A percentile compares a stretch with the other conserved stretches of the same genome.
These are phyloP conservation scores for Drosophila cracens DNA, from an alignment of 2,888 invertebrate genomes.

Conservation along the genomic window DNA sequence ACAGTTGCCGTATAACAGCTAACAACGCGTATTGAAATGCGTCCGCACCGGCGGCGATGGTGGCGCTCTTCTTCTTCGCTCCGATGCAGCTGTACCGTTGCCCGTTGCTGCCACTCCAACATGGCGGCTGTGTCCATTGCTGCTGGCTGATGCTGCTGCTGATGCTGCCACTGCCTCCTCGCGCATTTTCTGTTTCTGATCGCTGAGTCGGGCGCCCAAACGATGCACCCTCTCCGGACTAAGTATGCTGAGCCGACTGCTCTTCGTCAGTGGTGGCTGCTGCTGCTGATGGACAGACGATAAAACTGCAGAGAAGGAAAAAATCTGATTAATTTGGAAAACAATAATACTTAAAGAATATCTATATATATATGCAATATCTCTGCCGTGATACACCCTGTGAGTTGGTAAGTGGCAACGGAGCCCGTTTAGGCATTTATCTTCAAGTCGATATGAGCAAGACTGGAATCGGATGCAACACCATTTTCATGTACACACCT, in stretches of 20 bases:
- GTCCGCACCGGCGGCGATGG: slow-evolving; percentile 73
- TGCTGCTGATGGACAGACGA: slow-evolving; percentile 25
- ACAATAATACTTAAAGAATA: not conserved
- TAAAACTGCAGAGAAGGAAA: slow-evolving; percentile 18
- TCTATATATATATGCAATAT: not conserved
- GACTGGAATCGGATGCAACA: not conserved
- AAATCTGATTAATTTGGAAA: not conserved
- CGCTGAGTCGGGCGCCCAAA: slow-evolving; percentile 80
- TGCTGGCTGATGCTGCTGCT: slow-evolving; percentile 23
- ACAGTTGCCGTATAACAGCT: slow-evolving; percentile 30
- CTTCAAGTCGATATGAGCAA: not conserved
- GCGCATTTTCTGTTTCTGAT: slow-evolving; percentile 80
- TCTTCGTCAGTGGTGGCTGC: slow-evolving; percentile 32
- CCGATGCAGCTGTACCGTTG: slow-evolving; percentile 31
- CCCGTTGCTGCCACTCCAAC: not conserved
- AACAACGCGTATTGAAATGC: slow-evolving; percentile 78
- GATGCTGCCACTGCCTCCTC: slow-evolving; percentile 47
- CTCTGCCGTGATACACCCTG: not conserved
- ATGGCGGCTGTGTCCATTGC: slow-evolving; percentile 27
- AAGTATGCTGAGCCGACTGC: slow-evolving; percentile 80
- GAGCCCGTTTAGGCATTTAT: not conserved
- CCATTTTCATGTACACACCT: not conserved
- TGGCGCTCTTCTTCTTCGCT: slow-evolving; percentile 72
- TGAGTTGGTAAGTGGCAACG: not conserved
- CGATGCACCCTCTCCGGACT: slow-evolving; percentile 84